These are phyloP conservation scores for Trissolcus basalis DNA, from an alignment of 1,140 invertebrate species.

Conservation along the genomic window DNA sequence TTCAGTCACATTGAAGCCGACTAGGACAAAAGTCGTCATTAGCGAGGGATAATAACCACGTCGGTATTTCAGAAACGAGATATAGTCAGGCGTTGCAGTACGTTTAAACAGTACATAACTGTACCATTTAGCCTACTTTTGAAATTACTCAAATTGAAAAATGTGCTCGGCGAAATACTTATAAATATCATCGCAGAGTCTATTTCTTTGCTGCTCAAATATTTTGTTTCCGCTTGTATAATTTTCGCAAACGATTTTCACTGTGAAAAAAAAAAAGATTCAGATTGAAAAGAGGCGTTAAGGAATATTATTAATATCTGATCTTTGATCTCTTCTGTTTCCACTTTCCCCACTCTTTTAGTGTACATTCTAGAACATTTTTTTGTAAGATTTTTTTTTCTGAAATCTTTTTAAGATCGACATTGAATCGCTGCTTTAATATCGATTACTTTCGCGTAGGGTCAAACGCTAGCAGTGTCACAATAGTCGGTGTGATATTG, in stretches of 20 bases:
- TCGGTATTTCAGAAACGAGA: constrained; percentile 39
- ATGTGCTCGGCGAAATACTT: constrained; percentile 34
- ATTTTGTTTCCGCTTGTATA: constrained; percentile 16
- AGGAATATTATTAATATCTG: background rate
- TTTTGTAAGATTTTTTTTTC: background rate
- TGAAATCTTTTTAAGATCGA: constrained; percentile 26
- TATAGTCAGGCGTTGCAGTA: background rate
- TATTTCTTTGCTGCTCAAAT: constrained; percentile 30
- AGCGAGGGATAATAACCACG: constrained; percentile 1
- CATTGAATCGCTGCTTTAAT: constrained; percentile 48
- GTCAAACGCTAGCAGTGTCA: constrained; percentile 37
- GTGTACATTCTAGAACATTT: too few species aligned
- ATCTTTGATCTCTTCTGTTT: too few species aligned
- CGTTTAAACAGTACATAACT: constrained; percentile 45
- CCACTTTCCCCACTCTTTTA: too few species aligned
- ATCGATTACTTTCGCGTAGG: constrained; percentile 37
- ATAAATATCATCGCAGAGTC: constrained; percentile 41
- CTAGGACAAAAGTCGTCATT: constrained; percentile 10
- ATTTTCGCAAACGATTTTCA: constrained; percentile 31
- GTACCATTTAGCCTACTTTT: constrained; percentile 46
- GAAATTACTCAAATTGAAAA: constrained; percentile 44
- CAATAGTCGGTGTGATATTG: constrained; percentile 38
- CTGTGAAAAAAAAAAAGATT: constrained; percentile 7
- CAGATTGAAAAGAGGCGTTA: background rate
- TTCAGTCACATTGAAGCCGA: too few species aligned